Evolutionary conservation across 2,113 vertebrate genomes (phyloP), one percentile per base, ranked within the genome.

Genomic region (Zapornia atra): DNA sequence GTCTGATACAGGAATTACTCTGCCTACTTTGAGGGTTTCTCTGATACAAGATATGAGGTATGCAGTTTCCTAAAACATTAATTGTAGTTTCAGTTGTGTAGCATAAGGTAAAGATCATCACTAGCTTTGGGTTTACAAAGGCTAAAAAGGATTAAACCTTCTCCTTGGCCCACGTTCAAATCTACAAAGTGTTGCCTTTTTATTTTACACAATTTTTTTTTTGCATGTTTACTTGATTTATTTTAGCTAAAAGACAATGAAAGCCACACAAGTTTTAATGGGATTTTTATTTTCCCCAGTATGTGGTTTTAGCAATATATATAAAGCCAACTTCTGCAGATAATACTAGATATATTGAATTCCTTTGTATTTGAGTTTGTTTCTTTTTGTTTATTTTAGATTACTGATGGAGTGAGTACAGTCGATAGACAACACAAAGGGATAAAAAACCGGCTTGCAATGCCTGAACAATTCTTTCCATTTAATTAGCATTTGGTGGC

Each of bases 41-140:
- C 96, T 99, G 71, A 98, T 98, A 92, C 99, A 99, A 72, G 99
- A 99, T 78, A 99, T 99, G 99, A 99, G 99, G 99, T 99, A 97
- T 5, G 12, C 26, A 63, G 97, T 22, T 75, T 95, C 56, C 28
- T 73, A 90, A 73, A 79, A 51, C 36, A 18, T 71, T 48, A 34
- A 70, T 59, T 88, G 38, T 82, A 40, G 14, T 6, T 86, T 86
- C 78, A 83, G 31, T 88, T 68, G 36, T 66, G 31, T 48, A 54
- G 64, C 31, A 21, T 81, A 88, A 82, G 19, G 38, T 64, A 19
- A 82, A 85, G 59, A 56, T 84, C 53, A 10, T 64, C 42, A 22
- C 21, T 69, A n/a, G 10, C 31, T 92, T 72, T 51, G 40, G 5
- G 21, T 92, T 51, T 76, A 24, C 9, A 60, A 51, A 72, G n/a